phyloP scores from a whole-genome alignment of 2,888 invertebrate species.

The Polyploca ridens region DNA sequence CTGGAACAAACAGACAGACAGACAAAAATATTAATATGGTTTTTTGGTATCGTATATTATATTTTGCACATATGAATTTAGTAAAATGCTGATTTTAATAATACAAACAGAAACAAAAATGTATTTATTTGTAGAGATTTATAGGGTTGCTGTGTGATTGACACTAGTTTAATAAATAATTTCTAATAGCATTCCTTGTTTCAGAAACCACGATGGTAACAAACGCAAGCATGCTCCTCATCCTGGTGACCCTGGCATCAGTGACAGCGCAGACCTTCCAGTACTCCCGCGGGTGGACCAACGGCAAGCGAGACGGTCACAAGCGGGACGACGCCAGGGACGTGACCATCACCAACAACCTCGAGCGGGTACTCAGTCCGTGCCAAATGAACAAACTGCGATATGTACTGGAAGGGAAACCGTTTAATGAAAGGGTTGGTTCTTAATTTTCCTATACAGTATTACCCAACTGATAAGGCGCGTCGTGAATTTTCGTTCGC shows the following conservation, averaged over 20 bases:
- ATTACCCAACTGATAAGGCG: too few species aligned
- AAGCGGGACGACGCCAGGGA: slow-evolving; percentile 51
- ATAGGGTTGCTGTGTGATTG: too few species aligned
- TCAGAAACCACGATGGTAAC: slow-evolving; percentile 49
- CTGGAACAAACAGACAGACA: too few species aligned
- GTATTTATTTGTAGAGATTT: too few species aligned
- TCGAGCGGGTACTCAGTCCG: slow-evolving; percentile 69
- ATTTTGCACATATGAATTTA: too few species aligned
- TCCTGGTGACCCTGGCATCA: slow-evolving; percentile 71
- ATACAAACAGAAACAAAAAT: too few species aligned
- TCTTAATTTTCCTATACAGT: neutral
- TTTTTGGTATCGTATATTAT: too few species aligned
- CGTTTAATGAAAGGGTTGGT: slow-evolving; percentile 73
- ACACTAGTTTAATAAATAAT: too few species aligned
- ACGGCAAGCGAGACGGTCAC: slow-evolving; percentile 85
- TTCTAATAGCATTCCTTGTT: neutral
- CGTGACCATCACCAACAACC: slow-evolving; percentile 42
- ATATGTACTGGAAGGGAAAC: slow-evolving; percentile 79
- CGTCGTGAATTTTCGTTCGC: too few species aligned
- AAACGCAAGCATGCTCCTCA: slow-evolving; percentile 60
- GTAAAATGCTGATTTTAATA: too few species aligned
- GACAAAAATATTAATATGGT: too few species aligned
- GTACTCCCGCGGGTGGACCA: slow-evolving; percentile 91
- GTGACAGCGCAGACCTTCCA: slow-evolving; percentile 89
- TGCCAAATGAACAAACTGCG: slow-evolving; percentile 81